A percentile compares a stretch with the other conserved stretches of the same genome.
These are phyloP conservation scores for Tethya wilhelma DNA, from an alignment of 37 sponge, comb jelly and placozoan species.

Conservation along the genomic window DNA sequence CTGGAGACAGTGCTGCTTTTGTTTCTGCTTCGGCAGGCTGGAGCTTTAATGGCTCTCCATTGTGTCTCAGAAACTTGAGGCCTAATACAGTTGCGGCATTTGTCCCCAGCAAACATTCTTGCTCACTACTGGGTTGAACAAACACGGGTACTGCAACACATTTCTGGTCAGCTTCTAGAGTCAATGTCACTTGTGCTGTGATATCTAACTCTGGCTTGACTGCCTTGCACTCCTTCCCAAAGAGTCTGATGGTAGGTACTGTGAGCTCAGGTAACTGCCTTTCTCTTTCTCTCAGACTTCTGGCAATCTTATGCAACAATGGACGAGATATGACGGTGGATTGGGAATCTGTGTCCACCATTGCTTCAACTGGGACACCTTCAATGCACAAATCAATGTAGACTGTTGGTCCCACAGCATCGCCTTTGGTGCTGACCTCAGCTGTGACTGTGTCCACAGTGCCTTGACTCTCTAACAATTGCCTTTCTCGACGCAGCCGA, in stretches of 20 bases:
- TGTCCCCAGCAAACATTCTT: constrained; percentile 2
- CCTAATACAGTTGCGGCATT: background rate
- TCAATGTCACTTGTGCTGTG: background rate
- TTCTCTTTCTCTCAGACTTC: background rate
- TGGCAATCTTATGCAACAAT: background rate
- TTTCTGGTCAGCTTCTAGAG: background rate
- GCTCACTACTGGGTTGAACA: constrained; percentile 14
- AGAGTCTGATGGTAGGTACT: background rate
- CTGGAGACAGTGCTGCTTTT: no score
- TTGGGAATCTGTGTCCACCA: constrained; percentile 6
- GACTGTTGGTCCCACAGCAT: constrained; percentile 5
- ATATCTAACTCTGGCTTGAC: background rate
- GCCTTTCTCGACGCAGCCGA: no score
- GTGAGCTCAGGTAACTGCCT: background rate
- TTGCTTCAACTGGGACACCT: background rate
- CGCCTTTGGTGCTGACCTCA: no score
- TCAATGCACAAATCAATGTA: background rate
- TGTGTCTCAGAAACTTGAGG: background rate
- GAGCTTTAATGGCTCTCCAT: background rate
- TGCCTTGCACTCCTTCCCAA: background rate
- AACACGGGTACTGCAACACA: background rate
- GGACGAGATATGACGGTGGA: background rate
- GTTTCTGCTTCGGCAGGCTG: no score
- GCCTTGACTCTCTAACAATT: no score
- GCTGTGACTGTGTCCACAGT: no score